These are phyloP conservation scores for Ciconia nigra DNA, from an alignment of 2,797 vertebrate species.

Conservation along the genomic window DNA sequence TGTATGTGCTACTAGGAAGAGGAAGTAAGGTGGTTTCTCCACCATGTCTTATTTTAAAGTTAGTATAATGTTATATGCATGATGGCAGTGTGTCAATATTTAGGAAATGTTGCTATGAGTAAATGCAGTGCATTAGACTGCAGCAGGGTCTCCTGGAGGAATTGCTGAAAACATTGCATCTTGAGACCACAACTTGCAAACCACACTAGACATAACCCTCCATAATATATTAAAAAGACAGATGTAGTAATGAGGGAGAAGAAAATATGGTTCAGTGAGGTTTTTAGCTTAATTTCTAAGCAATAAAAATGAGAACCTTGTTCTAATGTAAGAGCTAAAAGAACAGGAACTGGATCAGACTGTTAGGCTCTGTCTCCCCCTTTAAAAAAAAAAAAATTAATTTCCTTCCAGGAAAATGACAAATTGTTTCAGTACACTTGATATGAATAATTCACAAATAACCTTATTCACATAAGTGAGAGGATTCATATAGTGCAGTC, in stretches of 20 bases:
- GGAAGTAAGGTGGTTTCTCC: background rate
- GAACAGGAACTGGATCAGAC: background rate
- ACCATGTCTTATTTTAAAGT: background rate
- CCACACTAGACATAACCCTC: background rate
- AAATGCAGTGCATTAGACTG: background rate
- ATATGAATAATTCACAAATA: slow-evolving; percentile 12
- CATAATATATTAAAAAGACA: background rate
- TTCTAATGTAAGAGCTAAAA: background rate
- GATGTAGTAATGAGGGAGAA: background rate
- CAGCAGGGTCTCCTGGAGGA: background rate
- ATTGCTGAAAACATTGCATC: background rate
- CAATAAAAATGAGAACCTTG: background rate
- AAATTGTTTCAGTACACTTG: background rate
- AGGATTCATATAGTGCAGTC: background rate
- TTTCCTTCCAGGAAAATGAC: background rate
- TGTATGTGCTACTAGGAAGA: background rate
- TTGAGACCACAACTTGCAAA: background rate
- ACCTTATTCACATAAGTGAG: background rate
- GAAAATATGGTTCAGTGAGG: background rate
- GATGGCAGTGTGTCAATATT: background rate
- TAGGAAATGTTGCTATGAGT: background rate
- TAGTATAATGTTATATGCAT: background rate
- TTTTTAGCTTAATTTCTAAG: background rate
- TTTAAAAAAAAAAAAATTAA: background rate
- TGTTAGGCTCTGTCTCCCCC: background rate